phyloP scores from a whole-genome alignment of 2,797 vertebrate genomes.

The Leontopithecus rosalia region DNA sequence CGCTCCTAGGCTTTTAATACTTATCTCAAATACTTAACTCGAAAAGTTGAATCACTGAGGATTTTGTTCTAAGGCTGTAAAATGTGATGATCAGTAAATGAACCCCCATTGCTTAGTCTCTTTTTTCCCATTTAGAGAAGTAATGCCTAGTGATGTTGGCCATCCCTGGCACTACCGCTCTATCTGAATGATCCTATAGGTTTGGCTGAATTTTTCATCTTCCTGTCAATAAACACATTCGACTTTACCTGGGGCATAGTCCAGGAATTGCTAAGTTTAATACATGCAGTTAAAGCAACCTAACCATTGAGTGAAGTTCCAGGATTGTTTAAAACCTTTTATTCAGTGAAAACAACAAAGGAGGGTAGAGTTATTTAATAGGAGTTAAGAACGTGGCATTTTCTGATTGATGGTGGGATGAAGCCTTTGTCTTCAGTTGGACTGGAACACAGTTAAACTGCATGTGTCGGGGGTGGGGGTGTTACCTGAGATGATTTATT shows the following conservation, averaged over 20 bases:
- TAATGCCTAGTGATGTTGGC: background rate
- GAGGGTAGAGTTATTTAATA: background rate
- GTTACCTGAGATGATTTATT: background rate
- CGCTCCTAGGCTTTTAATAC: background rate
- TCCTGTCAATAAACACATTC: background rate
- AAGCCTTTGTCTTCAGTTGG: background rate
- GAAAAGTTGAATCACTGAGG: background rate
- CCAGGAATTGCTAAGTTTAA: background rate
- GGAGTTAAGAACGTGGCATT: background rate
- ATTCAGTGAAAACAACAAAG: background rate
- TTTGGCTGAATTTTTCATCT: background rate
- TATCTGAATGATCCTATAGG: background rate
- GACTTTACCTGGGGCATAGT: background rate
- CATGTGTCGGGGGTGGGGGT: fast-evolving
- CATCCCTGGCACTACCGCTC: fast-evolving
- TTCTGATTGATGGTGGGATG: background rate
- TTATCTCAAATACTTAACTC: background rate
- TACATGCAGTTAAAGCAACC: background rate
- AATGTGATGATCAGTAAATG: background rate
- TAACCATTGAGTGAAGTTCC: background rate
- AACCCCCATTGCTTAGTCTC: background rate
- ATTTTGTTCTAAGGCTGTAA: background rate
- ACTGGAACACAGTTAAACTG: background rate
- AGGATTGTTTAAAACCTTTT: background rate
- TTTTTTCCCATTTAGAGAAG: background rate